Percentiles rank a stretch among this genome's conserved stretches.
These are phyloP conservation scores for Theonella swinhoei DNA, from an alignment of 37 sponge, comb jelly and placozoan species.

Conservation along the genomic window DNA sequence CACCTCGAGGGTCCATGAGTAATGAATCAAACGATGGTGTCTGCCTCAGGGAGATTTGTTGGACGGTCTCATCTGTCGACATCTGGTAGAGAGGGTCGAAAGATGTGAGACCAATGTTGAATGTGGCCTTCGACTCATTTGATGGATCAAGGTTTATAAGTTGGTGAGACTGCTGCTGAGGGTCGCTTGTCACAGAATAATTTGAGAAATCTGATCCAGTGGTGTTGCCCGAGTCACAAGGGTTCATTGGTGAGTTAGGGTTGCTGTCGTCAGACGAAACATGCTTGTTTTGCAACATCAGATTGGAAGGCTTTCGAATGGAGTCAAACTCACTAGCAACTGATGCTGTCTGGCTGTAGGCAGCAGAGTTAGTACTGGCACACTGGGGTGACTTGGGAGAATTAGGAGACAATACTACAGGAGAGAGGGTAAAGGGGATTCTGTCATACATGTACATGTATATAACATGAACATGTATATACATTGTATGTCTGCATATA, in stretches of 20 bases:
- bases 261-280: conserved; percentile 13
- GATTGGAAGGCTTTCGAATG: background rate
- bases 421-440: too few relatives aligned
- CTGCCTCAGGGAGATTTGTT: background rate
- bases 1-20: background rate
- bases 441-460: too few relatives aligned
- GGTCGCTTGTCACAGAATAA: conserved; percentile 20
- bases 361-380: background rate
- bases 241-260: conserved; percentile 39
- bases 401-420: background rate
- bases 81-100: conserved; percentile 39
- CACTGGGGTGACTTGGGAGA: background rate
- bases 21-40: conserved; percentile 30
- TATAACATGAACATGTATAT: too few relatives aligned
- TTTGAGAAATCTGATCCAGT: conserved; percentile 40
- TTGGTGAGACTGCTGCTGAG: conserved; percentile 4
- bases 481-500: too few relatives aligned
- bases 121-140: background rate
- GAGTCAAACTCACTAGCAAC: background rate
- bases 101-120: background rate
- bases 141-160: conserved; percentile 30
- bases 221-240: conserved; percentile 58
- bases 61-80: background rate
- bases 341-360: background rate
- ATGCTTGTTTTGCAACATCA: background rate